Percentiles rank a stretch among this genome's conserved stretches.
Evolutionary conservation across 2,797 vertebrate species (phyloP).

Genomic region (Australoheros facetus): DNA sequence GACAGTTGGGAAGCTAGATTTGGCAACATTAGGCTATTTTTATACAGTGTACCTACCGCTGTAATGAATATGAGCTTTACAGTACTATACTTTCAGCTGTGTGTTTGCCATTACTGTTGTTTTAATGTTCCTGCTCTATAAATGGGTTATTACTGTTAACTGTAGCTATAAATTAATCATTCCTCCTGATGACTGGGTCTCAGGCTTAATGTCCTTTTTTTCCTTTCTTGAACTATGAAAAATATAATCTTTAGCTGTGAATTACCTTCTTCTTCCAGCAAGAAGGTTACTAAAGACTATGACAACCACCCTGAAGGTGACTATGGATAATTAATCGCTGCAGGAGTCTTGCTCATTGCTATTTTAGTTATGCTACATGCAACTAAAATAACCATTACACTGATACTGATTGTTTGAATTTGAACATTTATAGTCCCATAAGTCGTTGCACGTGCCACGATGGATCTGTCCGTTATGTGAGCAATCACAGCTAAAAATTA

Average conservation of each 20-base stretch:
- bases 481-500: no score
- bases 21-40: neutral
- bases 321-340: rapidly evolving
- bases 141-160: neutral
- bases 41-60: neutral
- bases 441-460: no score
- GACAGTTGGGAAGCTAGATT: no score
- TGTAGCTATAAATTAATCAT: neutral
- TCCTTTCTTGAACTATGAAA: neutral
- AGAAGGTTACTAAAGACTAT: neutral
- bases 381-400: neutral
- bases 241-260: neutral
- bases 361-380: neutral
- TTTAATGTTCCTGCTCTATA: neutral
- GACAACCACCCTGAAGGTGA: neutral
- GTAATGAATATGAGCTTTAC: neutral
- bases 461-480: no score
- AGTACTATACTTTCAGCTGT: neutral
- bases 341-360: neutral
- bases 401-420: no score
- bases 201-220: neutral
- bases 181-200: neutral
- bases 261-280: neutral
- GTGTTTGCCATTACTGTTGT: neutral
- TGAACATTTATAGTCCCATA: no score